Evolutionary conservation across 2,113 vertebrate species (phyloP).

Genomic region (Brachyhypopomus occidentalis): DNA sequence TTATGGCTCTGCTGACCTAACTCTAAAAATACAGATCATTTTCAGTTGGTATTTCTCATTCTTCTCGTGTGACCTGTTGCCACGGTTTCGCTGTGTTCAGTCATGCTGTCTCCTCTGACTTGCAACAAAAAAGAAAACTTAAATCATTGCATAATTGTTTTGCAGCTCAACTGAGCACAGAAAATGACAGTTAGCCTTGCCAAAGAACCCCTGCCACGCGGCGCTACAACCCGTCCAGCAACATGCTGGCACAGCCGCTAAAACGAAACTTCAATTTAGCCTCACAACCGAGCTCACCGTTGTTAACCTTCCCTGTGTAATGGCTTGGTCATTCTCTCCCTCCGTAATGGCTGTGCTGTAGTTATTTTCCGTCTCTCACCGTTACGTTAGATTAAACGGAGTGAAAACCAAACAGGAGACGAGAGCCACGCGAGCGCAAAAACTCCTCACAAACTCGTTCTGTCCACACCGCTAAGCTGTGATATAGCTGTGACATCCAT

Average conservation of each 20-base stretch:
- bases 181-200: conserved; percentile 7
- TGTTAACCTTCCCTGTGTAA: conserved; percentile 12
- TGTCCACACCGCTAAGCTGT: background rate
- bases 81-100: background rate
- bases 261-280: conserved; percentile 34
- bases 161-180: background rate
- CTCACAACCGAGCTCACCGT: conserved; percentile 5
- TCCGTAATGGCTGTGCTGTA: conserved; percentile 12
- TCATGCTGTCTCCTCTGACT: background rate
- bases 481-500: background rate
- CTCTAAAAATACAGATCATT: no score
- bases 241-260: background rate
- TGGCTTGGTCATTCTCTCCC: background rate
- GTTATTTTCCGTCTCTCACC: background rate
- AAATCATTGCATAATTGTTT: conserved; percentile 7
- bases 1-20: no score
- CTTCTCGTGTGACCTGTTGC: background rate
- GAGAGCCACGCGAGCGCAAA: conserved; percentile 12
- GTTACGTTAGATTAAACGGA: conserved; percentile 2
- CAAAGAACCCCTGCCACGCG: background rate
- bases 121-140: background rate
- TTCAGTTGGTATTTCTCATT: background rate
- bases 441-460: conserved; percentile 8
- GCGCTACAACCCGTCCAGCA: background rate
- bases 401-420: background rate